Evolutionary conservation across 2,797 vertebrate genomes (phyloP), one percentile per base, ranked within the genome.

Genomic region (Brotula barbata): DNA sequence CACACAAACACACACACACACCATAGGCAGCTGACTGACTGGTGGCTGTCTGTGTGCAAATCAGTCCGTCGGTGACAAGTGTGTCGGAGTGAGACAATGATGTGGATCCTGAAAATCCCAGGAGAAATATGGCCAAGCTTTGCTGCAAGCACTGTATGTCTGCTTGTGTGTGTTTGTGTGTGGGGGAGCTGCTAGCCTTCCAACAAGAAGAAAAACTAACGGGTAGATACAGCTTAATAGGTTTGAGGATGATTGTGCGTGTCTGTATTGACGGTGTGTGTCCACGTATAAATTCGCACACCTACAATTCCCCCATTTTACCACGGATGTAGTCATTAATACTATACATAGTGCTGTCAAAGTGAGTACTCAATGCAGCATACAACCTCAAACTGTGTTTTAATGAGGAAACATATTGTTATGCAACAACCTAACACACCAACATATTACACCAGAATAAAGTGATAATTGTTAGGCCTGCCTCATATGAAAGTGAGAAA

Each of bases 11-110:
- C n/a, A 43, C 34, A 57, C 33, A 54, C 47, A 46, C 34, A 37
- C 3, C 50, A 45, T 0, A 21, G n/a, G 40, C 72, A 71, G 57
- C 58, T 47, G 44, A 36, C 49, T 62, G 62, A 66, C 9, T 2
- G 31, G 55, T 70, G 52, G 52, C 49, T 59, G 40, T 5, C 31
- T 47, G 2, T 31, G 40, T 1, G n/a, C 34, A 61, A 57, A 69
- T 59, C 64, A 64, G 59, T 42, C 57, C 64, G 64, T 70, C 64
- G 68, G 50, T 75, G 71, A 85, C 64, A 74, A 71, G 76, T 67
- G 60, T 64, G 68, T 75, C 72, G 68, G 65, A 82, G 80, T 71
- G 80, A 86, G 66, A 85, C 78, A 20, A 72, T 55, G 48, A 80
- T 56, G 48, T 36, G 44, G 40, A 61, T 73, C 42, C 42, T 23